Evolutionary conservation across 1,140 invertebrate genomes (phyloP).

Genomic region (Aphis craccivora): DNA sequence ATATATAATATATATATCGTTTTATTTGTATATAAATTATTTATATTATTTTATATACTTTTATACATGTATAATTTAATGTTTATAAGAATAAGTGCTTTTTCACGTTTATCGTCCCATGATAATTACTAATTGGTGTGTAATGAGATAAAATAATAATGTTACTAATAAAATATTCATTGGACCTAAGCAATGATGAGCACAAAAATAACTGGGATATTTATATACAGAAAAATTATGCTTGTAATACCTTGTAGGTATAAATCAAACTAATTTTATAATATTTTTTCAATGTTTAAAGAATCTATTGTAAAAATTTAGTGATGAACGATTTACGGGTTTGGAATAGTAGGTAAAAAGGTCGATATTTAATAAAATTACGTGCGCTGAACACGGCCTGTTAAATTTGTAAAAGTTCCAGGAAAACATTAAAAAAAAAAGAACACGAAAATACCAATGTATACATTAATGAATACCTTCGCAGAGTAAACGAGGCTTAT

Average conservation of each 20-base stretch:
- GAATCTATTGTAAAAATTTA: neutral
- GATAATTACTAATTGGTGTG: neutral
- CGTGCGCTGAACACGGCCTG: neutral
- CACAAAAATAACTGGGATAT: neutral
- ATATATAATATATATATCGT: too few species aligned
- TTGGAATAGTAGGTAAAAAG: neutral
- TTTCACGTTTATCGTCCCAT: neutral
- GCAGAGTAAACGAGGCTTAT: neutral
- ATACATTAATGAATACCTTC: neutral
- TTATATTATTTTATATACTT: too few species aligned
- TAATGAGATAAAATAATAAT: neutral
- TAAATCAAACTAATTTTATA: neutral
- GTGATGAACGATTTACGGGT: neutral
- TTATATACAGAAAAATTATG: neutral
- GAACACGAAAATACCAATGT: neutral
- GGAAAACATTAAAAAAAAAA: neutral
- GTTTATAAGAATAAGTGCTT: neutral
- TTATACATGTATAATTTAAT: neutral
- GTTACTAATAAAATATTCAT: neutral
- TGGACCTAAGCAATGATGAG: neutral
- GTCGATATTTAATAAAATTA: neutral
- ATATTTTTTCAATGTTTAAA: neutral
- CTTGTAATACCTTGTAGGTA: neutral
- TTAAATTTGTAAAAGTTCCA: neutral
- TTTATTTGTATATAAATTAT: too few species aligned